These are phyloP conservation scores for Junonia oenone DNA, from an alignment of 2,888 invertebrate species.

Conservation along the genomic window DNA sequence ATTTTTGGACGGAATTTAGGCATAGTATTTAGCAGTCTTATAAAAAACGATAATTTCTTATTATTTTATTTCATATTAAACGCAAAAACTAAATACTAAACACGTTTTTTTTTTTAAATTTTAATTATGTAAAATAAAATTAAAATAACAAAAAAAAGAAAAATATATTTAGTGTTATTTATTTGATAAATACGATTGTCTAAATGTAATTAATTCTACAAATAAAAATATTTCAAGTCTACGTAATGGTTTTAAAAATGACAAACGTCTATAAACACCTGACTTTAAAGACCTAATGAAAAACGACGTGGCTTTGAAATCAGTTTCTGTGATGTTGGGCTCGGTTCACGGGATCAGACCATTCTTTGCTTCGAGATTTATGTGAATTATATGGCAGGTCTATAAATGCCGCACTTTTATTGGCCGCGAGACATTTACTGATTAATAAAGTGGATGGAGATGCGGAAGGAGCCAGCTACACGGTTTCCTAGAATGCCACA, in stretches of 20 bases:
- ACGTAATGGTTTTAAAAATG: slow-evolving; percentile 38
- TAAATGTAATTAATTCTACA: background rate
- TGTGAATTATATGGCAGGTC: slow-evolving; percentile 66
- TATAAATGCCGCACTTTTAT: slow-evolving; percentile 74
- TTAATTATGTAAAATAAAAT: no score
- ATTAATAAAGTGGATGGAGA: slow-evolving; percentile 73
- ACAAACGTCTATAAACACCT: slow-evolving; percentile 66
- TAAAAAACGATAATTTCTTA: no score
- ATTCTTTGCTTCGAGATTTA: slow-evolving; percentile 68
- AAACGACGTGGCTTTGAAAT: slow-evolving; percentile 70
- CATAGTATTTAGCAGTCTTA: no score
- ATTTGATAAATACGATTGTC: no score
- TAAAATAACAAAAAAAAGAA: no score
- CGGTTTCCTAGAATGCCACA: slow-evolving; percentile 57
- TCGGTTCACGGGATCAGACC: slow-evolving; percentile 39
- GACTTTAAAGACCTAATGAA: slow-evolving; percentile 63
- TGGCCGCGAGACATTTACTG: slow-evolving; percentile 70
- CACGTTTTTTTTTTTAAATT: no score
- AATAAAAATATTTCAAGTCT: slow-evolving; percentile 4
- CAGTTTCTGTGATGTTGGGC: slow-evolving; percentile 66
- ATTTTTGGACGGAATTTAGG: no score
- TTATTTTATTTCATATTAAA: no score
- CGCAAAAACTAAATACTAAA: no score
- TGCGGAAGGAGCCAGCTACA: slow-evolving; percentile 63
- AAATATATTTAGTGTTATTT: no score